phyloP scores from a whole-genome alignment of 2,888 invertebrate species.

The Drosophila parthenogenetica region DNA sequence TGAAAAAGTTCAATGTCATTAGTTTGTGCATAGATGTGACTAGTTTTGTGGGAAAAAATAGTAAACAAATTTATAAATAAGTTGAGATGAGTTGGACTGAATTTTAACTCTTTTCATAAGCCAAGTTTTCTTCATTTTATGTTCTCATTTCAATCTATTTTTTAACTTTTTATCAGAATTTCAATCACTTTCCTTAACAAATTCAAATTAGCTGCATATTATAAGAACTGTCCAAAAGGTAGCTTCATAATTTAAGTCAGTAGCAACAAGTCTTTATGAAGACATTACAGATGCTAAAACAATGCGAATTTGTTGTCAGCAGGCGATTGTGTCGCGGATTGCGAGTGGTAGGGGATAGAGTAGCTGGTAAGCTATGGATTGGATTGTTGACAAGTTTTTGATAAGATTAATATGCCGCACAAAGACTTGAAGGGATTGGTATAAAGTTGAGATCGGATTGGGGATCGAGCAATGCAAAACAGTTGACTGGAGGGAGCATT shows the following conservation, averaged over 20 bases:
- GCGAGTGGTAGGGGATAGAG: constrained; percentile 12
- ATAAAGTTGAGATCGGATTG: no score
- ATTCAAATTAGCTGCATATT: constrained; percentile 8
- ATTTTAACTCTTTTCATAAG: no score
- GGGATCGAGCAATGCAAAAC: constrained; percentile 63
- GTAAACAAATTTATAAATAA: no score
- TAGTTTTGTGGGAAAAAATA: background rate
- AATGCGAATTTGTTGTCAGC: constrained; percentile 72
- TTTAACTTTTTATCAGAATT: no score
- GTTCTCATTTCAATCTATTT: no score
- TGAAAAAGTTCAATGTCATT: constrained; percentile 39
- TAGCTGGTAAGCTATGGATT: constrained; percentile 25
- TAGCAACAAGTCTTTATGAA: constrained; percentile 36
- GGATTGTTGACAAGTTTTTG: constrained; percentile 80
- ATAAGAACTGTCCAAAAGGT: constrained; percentile 8
- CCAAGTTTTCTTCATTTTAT: no score
- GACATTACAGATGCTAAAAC: constrained; percentile 59
- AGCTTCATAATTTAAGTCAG: constrained; percentile 23
- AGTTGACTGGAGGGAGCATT: constrained; percentile 64
- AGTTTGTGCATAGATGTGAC: constrained; percentile 8
- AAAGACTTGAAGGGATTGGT: constrained; percentile 36
- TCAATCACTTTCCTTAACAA: background rate
- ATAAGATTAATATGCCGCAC: constrained; percentile 78
- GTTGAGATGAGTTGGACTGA: no score
- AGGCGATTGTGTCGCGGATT: constrained; percentile 19